Conservation (phyloP, 2,888 invertebrate genomes). For the Synanthedon vespiformis region DNA sequence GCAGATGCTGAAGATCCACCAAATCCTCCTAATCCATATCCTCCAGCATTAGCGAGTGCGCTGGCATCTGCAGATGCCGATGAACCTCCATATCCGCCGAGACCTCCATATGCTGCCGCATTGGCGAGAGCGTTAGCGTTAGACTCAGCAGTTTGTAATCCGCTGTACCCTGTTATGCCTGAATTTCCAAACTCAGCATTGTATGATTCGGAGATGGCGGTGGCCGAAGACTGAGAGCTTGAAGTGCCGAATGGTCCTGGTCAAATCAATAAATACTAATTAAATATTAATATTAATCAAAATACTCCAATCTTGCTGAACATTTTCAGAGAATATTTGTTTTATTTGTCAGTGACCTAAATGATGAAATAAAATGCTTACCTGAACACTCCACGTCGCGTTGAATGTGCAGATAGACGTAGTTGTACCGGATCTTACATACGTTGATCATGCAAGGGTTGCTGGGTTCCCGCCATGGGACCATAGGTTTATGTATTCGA, state of each 20-base stretch:
- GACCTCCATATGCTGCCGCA: background rate
- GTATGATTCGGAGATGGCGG: too few species aligned
- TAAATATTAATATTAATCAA: too few species aligned
- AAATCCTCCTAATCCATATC: too few species aligned
- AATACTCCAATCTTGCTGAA: too few species aligned
- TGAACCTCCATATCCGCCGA: background rate
- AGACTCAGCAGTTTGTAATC: background rate
- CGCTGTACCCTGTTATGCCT: background rate
- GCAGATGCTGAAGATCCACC: too few species aligned
- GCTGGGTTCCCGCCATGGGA: constrained; percentile 31
- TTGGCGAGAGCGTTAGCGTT: background rate
- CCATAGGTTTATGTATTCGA: constrained; percentile 22
- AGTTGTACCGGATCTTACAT: constrained; percentile 47
- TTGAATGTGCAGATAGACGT: constrained; percentile 36
- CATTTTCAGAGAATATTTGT: too few species aligned
- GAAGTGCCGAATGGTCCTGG: too few species aligned
- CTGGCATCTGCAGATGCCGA: background rate
- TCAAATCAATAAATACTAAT: too few species aligned
- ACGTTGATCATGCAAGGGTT: constrained; percentile 29
- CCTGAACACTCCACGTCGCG: constrained; percentile 4
- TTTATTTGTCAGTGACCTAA: too few species aligned
- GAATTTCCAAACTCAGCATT: too few species aligned
- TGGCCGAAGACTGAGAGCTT: too few species aligned
- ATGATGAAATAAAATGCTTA: too few species aligned
- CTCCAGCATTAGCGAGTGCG: background rate